phyloP scores from a whole-genome alignment of 2,888 invertebrate species.

The Drosophila imparisetae region DNA sequence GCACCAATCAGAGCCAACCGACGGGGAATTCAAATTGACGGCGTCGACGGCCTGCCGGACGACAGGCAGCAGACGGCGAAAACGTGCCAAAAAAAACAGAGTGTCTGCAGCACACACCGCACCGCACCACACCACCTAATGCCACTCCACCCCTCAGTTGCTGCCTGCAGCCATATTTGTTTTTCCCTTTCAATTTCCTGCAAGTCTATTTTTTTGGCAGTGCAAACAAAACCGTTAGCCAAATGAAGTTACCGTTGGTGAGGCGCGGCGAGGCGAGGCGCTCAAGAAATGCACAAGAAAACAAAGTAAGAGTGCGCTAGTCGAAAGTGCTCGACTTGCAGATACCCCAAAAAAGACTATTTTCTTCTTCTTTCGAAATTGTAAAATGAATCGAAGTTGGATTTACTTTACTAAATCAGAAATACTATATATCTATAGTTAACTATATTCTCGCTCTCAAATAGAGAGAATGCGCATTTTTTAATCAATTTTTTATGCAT shows the following conservation, averaged over 20 bases:
- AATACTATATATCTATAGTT: too few species aligned
- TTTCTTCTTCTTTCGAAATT: background rate
- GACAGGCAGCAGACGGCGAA: conserved; percentile 5
- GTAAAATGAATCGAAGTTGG: too few species aligned
- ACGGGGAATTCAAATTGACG: conserved; percentile 21
- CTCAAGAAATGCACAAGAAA: conserved; percentile 23
- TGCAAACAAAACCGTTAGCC: conserved; percentile 21
- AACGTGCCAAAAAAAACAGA: conserved; percentile 34
- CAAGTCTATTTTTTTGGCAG: conserved; percentile 52
- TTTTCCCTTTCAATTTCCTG: conserved; percentile 81
- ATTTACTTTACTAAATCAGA: too few species aligned
- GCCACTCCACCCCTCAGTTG: background rate
- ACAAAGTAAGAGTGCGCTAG: background rate
- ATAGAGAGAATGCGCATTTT: too few species aligned
- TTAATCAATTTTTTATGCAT: background rate
- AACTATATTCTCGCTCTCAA: too few species aligned
- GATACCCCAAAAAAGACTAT: background rate
- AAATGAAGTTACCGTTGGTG: conserved; percentile 34
- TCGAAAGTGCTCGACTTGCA: background rate
- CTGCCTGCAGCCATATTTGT: conserved; percentile 72
- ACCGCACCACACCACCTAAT: background rate
- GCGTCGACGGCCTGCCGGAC: conserved; percentile 4
- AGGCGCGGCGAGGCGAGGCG: background rate
- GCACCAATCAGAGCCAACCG: conserved; percentile 69
- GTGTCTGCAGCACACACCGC: conserved; percentile 23